phyloP scores from a whole-genome alignment of 2,888 invertebrate species.

The Dromius quadrimaculatus region DNA sequence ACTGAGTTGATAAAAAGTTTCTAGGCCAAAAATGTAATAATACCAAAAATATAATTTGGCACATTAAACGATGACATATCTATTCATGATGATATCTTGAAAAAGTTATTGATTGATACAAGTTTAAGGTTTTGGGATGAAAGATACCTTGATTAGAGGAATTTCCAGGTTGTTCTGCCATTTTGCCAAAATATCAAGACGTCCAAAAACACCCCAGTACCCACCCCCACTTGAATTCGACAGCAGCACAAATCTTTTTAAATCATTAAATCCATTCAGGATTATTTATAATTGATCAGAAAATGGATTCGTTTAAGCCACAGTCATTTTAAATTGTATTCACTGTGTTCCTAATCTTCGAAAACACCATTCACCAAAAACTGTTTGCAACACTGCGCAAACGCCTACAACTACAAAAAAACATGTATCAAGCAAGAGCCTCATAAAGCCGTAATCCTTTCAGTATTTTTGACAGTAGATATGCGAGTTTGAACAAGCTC shows the following conservation, averaged over 20 bases:
- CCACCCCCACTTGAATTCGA: slow-evolving; percentile 36
- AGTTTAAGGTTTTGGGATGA: neutral
- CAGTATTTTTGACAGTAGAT: slow-evolving; percentile 17
- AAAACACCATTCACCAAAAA: slow-evolving; percentile 49
- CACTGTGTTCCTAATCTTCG: slow-evolving; percentile 33
- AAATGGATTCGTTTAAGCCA: slow-evolving; percentile 14
- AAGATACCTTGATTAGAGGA: slow-evolving; percentile 73
- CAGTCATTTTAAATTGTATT: slow-evolving; percentile 46
- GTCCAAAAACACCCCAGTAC: slow-evolving; percentile 43
- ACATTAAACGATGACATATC: slow-evolving; percentile 15
- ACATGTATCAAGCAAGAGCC: slow-evolving; percentile 32
- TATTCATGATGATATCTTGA: neutral
- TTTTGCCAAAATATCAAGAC: slow-evolving; percentile 64
- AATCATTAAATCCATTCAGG: slow-evolving; percentile 47
- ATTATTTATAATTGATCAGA: neutral
- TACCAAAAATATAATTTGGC: neutral
- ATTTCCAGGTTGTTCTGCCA: slow-evolving; percentile 81
- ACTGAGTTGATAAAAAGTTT: neutral
- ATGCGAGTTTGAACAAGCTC: slow-evolving; percentile 2
- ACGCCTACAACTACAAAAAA: slow-evolving; percentile 49
- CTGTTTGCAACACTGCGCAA: slow-evolving; percentile 47
- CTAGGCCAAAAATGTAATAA: neutral
- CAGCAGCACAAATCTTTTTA: slow-evolving; percentile 31
- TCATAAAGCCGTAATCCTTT: slow-evolving; percentile 18
- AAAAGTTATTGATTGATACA: neutral